Base-by-base conservation (phyloP, 2,888 invertebrate genomes). In the Diaperis boleti region DNA sequence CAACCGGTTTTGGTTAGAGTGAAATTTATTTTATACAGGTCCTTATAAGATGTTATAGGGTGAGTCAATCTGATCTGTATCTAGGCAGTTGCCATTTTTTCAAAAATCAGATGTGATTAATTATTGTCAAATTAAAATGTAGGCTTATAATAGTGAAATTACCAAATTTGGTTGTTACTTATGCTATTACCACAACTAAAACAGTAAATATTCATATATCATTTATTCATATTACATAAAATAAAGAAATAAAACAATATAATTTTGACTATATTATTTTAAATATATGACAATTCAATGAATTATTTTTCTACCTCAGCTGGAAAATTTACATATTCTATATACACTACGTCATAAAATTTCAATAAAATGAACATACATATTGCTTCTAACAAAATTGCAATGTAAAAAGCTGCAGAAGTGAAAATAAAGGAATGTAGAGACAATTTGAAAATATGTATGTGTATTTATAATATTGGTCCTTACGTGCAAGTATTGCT, bases 401-500 rank as follows among this genome's bases (percentile, higher is more conserved):
- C 17, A 26, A 26, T 26, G 2, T 42, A 15, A 22, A 18, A 33
- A 45, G 44, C 44, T 14, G 20, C 15, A 42, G 18, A 42, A 29
- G 31, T 29, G 35, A 13, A 15, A 41, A 45, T 15, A 20, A 45
- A 59, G 54, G 59, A 64, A 64, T 64, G 59, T 59, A 33, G 35
- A 37, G 47, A 54, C 8, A 33, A 63, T 54, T 37, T 39, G 42
- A 60, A 56, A 64, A 57, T 62, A 59, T 63, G 59, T 55, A 49
- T 17, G 60, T 66, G 61, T 70, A 57, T 69, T 42, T 56, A 54
- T 63, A 71, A 69, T 57, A 69, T 76, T 76, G 76, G 76, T 76
- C 76, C 76, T 67, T 74, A 72, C 67, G 71, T 74, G 74, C 72
- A 74, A 71, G 70, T 76, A 77, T 77, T 77, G 77, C 76, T 76